Conservation (phyloP, 2,888 invertebrate genomes). For the Ophion obscuratus region DNA sequence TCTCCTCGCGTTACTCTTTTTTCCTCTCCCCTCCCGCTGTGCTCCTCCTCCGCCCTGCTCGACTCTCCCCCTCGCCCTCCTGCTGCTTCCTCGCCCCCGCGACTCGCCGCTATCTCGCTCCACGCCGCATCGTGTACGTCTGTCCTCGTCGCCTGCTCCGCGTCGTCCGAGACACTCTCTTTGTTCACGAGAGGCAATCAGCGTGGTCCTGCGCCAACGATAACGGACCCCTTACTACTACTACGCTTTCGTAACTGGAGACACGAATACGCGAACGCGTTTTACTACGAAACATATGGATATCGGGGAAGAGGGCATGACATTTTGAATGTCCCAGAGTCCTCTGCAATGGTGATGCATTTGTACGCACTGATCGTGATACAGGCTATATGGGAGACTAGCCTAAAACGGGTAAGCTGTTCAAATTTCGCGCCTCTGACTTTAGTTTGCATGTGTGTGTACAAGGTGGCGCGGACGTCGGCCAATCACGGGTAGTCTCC, state of each 20-base stretch:
- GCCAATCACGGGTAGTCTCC: too few species aligned
- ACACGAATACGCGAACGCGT: slow-evolving; percentile 84
- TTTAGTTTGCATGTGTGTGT: too few species aligned
- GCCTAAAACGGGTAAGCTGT: too few species aligned
- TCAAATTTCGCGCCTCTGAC: too few species aligned
- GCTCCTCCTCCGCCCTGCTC: slow-evolving; percentile 54
- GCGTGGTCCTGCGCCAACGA: slow-evolving; percentile 78
- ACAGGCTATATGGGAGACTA: too few species aligned
- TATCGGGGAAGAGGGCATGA: too few species aligned
- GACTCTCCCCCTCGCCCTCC: slow-evolving; percentile 51
- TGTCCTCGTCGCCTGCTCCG: slow-evolving; percentile 74
- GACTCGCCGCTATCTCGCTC: slow-evolving; percentile 60
- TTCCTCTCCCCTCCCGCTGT: slow-evolving; percentile 32
- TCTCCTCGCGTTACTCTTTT: slow-evolving; percentile 81
- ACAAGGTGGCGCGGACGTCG: too few species aligned
- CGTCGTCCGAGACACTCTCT: slow-evolving; percentile 74
- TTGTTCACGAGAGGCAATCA: slow-evolving; percentile 81
- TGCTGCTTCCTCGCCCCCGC: slow-evolving; percentile 20
- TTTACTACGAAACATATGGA: not conserved
- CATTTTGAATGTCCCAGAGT: too few species aligned
- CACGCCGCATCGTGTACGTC: slow-evolving; percentile 36
- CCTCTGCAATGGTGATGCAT: too few species aligned
- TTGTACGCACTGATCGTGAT: too few species aligned
- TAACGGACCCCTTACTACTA: slow-evolving; percentile 80
- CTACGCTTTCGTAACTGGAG: slow-evolving; percentile 84